Evolutionary conservation across 2,797 vertebrate species (phyloP).

Genomic region (Gobionotothen gibberifrons): DNA sequence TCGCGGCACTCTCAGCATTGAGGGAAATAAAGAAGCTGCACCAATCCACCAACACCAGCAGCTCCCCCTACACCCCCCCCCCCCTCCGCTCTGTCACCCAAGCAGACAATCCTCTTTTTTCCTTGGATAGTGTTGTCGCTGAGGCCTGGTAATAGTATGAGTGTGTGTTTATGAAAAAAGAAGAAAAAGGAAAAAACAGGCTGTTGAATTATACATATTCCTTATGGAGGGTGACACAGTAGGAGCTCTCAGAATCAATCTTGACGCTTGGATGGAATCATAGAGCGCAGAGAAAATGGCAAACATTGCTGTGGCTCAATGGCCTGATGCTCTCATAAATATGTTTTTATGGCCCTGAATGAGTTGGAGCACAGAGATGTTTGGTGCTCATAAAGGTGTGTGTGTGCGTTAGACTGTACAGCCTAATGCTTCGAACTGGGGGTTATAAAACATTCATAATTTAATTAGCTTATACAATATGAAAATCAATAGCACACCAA

Average conservation of each 20-base stretch:
- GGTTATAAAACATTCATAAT: conserved; percentile 81
- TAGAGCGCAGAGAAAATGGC: conserved; percentile 83
- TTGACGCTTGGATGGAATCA: conserved; percentile 82
- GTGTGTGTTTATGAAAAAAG: conserved; percentile 76
- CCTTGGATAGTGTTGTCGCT: conserved; percentile 65
- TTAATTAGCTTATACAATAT: conserved; percentile 78
- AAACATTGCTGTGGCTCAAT: conserved; percentile 84
- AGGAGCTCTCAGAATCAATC: conserved; percentile 84
- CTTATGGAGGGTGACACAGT: conserved; percentile 82
- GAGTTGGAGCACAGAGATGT: conserved; percentile 74
- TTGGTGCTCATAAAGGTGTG: conserved; percentile 78
- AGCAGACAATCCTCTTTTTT: conserved; percentile 72
- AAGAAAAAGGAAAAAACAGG: conserved; percentile 46
- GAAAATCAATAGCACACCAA: conserved; percentile 78
- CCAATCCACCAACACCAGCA: conserved; percentile 49
- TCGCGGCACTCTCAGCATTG: conserved; percentile 54
- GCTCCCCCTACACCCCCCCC: conserved; percentile 17
- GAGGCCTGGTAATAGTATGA: conserved; percentile 76
- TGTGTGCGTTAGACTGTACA: conserved; percentile 63
- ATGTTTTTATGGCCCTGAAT: conserved; percentile 84
- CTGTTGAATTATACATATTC: conserved; percentile 84
- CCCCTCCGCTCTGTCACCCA: conserved; percentile 50
- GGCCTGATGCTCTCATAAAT: conserved; percentile 85
- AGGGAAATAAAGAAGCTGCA: conserved; percentile 66
- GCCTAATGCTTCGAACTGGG: conserved; percentile 67